Base-by-base conservation (phyloP, 2,113 vertebrate genomes). In the Ammospiza caudacuta region DNA sequence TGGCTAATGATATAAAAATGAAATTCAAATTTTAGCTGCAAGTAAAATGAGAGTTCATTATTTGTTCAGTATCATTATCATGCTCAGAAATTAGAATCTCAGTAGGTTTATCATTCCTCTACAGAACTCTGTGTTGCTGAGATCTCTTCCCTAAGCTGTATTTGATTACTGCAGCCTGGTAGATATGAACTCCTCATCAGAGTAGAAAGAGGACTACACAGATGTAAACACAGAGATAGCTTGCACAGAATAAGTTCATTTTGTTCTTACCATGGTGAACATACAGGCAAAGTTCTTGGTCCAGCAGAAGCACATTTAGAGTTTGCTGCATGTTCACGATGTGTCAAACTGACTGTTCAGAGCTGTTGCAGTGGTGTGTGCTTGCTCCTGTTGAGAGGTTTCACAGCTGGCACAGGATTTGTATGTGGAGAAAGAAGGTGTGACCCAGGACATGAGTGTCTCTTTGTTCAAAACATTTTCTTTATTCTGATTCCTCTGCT, bases 231-330 rank as follows among this genome's bases (percentile, higher is more conserved):
- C 55, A 74, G 43, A 49, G 15, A 25, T 37, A 47, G n/a, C 49
- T 73, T 69, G 19, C n/a, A 52, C 16, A 72, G 29, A 44, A 57
- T 37, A 72, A 61, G 5, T 47, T 41, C 3, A 1, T 82, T 51
- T 76, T 68, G 23, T 64, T 86, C 24, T 80, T 62, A 37, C 27
- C 5, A 1, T 52, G 54, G 19, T 12, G 19, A 79, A 11, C n/a
- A 43, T 31, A 43, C 8, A 67, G 49, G 29, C 17, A 28, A 59
- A 74, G 44, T 39, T 39, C 59, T 72, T 55, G 22, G 52, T 77
- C 11, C n/a, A 44, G 21, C 44, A 52, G 76, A 49, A 86, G 10
- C 0, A 0, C 1, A 0, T 18, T 73, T n/a, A 63, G 46, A 8
- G 11, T 9, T 51, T 83, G 39, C 41, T 77, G 22, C 18, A 9